Conservation (phyloP, 2,888 invertebrate genomes). For the Loripinus fragilis region DNA sequence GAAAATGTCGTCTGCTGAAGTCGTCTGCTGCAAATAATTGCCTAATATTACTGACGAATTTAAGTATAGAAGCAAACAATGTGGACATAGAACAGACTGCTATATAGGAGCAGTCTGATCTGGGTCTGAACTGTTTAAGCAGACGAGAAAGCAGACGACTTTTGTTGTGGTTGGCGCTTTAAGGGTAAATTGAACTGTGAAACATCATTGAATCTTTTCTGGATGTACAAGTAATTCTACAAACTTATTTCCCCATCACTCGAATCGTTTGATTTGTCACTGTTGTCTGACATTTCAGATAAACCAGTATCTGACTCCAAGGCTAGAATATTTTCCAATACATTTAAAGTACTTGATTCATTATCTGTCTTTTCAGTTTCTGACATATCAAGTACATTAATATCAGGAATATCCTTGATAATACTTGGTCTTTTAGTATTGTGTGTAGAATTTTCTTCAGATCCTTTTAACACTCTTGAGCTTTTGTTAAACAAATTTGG, state of each 20-base stretch:
- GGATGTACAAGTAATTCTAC: too few relatives aligned
- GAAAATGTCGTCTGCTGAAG: too few relatives aligned
- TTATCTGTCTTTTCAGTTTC: slow-evolving; percentile 2
- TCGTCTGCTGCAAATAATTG: too few relatives aligned
- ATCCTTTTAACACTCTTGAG: background rate
- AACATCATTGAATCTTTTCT: too few relatives aligned
- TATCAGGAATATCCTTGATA: slow-evolving; percentile 1
- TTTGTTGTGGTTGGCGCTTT: too few relatives aligned
- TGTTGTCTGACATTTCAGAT: background rate
- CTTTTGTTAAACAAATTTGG: slow-evolving; percentile 8
- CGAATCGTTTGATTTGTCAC: slow-evolving; percentile 3
- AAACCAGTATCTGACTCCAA: slow-evolving; percentile 4
- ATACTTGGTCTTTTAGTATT: background rate
- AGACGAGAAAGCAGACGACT: too few relatives aligned
- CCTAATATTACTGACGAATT: too few relatives aligned
- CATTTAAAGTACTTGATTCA: background rate
- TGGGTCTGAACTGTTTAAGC: too few relatives aligned
- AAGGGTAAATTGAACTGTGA: too few relatives aligned
- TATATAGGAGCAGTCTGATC: too few relatives aligned
- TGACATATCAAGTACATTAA: background rate
- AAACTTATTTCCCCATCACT: background rate
- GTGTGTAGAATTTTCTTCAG: background rate
- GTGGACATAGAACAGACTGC: too few relatives aligned
- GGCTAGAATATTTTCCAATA: background rate
- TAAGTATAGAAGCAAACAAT: too few relatives aligned